Evolutionary conservation across 2,888 invertebrate species (phyloP).

Genomic region (Parnassius orleans): DNA sequence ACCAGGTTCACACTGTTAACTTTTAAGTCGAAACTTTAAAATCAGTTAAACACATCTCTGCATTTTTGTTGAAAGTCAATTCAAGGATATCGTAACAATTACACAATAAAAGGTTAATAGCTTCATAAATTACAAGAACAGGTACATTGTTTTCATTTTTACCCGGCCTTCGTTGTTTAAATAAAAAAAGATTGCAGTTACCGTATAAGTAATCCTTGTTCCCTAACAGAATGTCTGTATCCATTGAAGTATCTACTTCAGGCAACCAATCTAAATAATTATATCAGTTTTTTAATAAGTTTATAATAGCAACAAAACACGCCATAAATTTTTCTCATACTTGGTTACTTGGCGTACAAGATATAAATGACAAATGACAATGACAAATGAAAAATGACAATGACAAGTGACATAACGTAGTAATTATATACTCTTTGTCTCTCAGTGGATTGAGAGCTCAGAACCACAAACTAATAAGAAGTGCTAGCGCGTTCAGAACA

Average conservation of each 20-base stretch:
- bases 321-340: background rate
- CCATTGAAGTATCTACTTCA: constrained; percentile 58
- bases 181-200: constrained; percentile 42
- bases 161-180: constrained; percentile 38
- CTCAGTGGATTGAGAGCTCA: no score
- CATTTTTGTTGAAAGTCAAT: constrained; percentile 7
- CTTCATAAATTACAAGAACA: constrained; percentile 2
- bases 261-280: background rate
- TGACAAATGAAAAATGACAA: background rate
- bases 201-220: constrained; percentile 65
- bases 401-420: no score
- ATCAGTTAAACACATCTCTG: background rate
- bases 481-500: no score
- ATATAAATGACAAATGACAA: background rate
- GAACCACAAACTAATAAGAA: no score
- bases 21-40: no score
- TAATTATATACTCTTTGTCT: no score
- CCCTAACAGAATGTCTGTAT: constrained; percentile 62
- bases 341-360: background rate
- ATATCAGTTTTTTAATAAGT: background rate
- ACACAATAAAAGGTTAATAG: background rate
- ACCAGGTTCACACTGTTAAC: no score
- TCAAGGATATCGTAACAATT: constrained; percentile 10
- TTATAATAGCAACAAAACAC: constrained; percentile 18
- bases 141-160: constrained; percentile 33